Percentiles rank a stretch among this genome's conserved stretches.
phyloP scores from a whole-genome alignment of 2,888 invertebrate genomes.

The Torymus texanus region DNA sequence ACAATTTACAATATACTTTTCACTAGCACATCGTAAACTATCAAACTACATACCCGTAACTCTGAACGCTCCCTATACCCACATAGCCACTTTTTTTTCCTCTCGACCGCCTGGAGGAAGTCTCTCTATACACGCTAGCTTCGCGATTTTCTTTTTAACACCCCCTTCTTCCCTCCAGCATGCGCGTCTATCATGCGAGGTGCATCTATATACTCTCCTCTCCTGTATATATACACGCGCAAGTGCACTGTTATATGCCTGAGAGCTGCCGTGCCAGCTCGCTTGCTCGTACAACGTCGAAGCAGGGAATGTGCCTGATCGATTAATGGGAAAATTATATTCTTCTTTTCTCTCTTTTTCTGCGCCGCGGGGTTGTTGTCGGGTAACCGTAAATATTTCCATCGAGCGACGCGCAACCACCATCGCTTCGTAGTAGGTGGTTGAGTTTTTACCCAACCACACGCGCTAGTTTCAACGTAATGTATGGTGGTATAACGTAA shows the following conservation, averaged over 20 bases:
- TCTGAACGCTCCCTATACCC: too few relatives aligned
- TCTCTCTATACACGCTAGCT: background rate
- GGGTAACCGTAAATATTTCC: too few relatives aligned
- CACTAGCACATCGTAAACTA: too few relatives aligned
- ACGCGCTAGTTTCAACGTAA: too few relatives aligned
- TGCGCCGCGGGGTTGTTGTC: background rate
- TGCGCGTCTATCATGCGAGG: slow-evolving; percentile 39
- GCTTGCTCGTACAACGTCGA: slow-evolving; percentile 24
- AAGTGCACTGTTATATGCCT: slow-evolving; percentile 8
- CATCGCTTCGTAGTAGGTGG: too few relatives aligned
- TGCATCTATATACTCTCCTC: slow-evolving; percentile 13
- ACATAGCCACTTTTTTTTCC: background rate
- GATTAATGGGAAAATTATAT: slow-evolving; percentile 56
- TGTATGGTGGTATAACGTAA: too few relatives aligned
- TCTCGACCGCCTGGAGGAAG: slow-evolving; percentile 1
- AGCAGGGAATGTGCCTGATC: slow-evolving; percentile 49
- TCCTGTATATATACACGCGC: background rate
- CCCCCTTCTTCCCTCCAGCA: background rate
- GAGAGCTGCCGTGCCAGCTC: background rate
- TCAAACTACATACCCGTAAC: too few relatives aligned
- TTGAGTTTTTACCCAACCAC: too few relatives aligned
- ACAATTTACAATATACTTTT: too few relatives aligned
- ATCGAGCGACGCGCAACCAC: too few relatives aligned
- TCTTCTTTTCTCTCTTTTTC: slow-evolving; percentile 22
- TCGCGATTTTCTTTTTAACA: slow-evolving; percentile 33